Percentiles rank a stretch among this genome's conserved stretches.
Evolutionary conservation across 2,797 vertebrate species (phyloP).

Genomic region (Enteromius unitaeniatus): DNA sequence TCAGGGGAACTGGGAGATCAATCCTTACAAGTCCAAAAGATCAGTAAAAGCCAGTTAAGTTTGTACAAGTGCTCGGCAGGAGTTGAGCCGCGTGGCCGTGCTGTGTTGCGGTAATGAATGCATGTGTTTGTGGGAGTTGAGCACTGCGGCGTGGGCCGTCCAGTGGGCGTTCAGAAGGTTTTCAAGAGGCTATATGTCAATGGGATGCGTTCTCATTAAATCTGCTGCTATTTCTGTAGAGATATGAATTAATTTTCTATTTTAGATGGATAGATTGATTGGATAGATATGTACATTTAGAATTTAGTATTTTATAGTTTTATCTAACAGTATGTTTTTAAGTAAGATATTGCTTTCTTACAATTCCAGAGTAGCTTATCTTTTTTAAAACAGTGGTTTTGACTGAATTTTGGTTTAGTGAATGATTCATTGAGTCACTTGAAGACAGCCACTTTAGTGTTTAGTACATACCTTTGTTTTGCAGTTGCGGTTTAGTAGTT

Average conservation of each 20-base stretch:
- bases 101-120: conserved; percentile 35
- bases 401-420: not conserved
- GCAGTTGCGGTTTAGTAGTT: not conserved
- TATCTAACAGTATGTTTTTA: not conserved
- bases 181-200: conserved; percentile 43
- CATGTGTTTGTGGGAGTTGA: conserved; percentile 41
- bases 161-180: conserved; percentile 46
- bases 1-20: conserved; percentile 62
- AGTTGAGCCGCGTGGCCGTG: conserved; percentile 1
- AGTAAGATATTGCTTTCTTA: not conserved
- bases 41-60: conserved; percentile 53
- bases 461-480: not conserved
- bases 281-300: not conserved
- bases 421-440: not conserved
- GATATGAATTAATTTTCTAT: not conserved
- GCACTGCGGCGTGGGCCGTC: conserved; percentile 5
- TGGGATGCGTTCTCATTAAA: conserved; percentile 28
- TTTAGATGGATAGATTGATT: not conserved
- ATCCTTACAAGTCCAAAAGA: conserved; percentile 64
- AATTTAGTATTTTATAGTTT: not conserved
- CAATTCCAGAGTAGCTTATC: not conserved
- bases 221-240: conserved; percentile 16
- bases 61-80: conserved; percentile 36
- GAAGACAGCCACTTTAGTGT: not conserved
- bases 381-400: not conserved